Conservation (phyloP, 2,888 invertebrate species). For the Pinctada fucata region DNA sequence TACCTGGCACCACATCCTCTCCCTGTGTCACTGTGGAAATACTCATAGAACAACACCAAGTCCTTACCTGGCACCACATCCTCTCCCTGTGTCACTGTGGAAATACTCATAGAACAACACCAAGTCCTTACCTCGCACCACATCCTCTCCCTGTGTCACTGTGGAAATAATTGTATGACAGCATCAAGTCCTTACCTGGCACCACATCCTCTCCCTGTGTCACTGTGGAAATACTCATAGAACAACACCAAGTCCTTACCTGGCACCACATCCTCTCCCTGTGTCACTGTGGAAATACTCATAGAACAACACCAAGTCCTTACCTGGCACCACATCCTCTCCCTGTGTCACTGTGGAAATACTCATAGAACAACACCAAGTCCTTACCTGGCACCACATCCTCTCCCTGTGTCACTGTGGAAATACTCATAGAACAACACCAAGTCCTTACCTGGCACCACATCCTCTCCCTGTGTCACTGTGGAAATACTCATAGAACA, state of each 20-base stretch:
- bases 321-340: slow-evolving; percentile 76
- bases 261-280: slow-evolving; percentile 76
- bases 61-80: slow-evolving; percentile 76
- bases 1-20: slow-evolving; percentile 76
- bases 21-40: slow-evolving; percentile 76
- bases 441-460: slow-evolving; percentile 76
- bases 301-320: slow-evolving; percentile 74
- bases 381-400: slow-evolving; percentile 76
- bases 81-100: slow-evolving; percentile 75
- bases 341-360: slow-evolving; percentile 76
- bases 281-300: slow-evolving; percentile 76
- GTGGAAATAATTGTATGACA: no score
- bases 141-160: slow-evolving; percentile 75
- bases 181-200: no score
- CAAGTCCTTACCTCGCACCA: slow-evolving; percentile 76
- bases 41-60: slow-evolving; percentile 76
- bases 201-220: slow-evolving; percentile 76
- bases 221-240: slow-evolving; percentile 76
- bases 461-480: slow-evolving; percentile 75
- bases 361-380: slow-evolving; percentile 76
- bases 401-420: slow-evolving; percentile 75
- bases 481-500: slow-evolving; percentile 77
- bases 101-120: slow-evolving; percentile 76
- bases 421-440: slow-evolving; percentile 76
- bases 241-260: slow-evolving; percentile 74